phyloP scores from a whole-genome alignment of 2,797 vertebrate species.

The Aplochiton taeniatus region DNA sequence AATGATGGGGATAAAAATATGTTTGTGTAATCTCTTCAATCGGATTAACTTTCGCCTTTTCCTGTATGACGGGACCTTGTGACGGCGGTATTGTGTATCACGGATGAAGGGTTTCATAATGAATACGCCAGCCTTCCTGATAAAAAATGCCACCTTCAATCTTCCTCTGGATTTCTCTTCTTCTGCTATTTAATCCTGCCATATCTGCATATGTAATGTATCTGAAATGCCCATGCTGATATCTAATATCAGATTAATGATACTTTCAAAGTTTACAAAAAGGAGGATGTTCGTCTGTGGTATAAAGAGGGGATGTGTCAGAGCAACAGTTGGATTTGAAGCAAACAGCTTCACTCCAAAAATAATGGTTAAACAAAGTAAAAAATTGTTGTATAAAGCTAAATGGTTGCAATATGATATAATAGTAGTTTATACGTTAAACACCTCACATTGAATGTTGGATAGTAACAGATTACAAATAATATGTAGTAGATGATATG shows the following conservation, averaged over 20 bases:
- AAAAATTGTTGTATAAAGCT: background rate
- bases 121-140: slow-evolving; percentile 44
- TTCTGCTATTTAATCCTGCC: slow-evolving; percentile 41
- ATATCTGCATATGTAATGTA: slow-evolving; percentile 39
- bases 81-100: slow-evolving; percentile 38
- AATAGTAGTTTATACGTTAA: too few relatives aligned
- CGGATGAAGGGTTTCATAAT: slow-evolving; percentile 48
- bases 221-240: slow-evolving; percentile 40
- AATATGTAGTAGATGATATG: too few relatives aligned
- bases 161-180: slow-evolving; percentile 47
- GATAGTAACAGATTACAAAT: too few relatives aligned
- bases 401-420: too few relatives aligned
- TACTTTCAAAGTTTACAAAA: slow-evolving; percentile 23
- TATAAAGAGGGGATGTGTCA: slow-evolving; percentile 34
- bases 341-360: slow-evolving; percentile 17
- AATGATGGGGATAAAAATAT: slow-evolving; percentile 56
- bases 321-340: slow-evolving; percentile 43
- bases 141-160: slow-evolving; percentile 49
- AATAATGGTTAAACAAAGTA: background rate
- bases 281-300: slow-evolving; percentile 23
- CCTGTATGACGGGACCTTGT: slow-evolving; percentile 19
- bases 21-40: slow-evolving; percentile 62
- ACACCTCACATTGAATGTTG: too few relatives aligned
- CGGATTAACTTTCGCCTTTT: slow-evolving; percentile 59
- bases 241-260: slow-evolving; percentile 38